Evolutionary conservation across 2,797 vertebrate species (phyloP).

Genomic region (Spizella passerina): DNA sequence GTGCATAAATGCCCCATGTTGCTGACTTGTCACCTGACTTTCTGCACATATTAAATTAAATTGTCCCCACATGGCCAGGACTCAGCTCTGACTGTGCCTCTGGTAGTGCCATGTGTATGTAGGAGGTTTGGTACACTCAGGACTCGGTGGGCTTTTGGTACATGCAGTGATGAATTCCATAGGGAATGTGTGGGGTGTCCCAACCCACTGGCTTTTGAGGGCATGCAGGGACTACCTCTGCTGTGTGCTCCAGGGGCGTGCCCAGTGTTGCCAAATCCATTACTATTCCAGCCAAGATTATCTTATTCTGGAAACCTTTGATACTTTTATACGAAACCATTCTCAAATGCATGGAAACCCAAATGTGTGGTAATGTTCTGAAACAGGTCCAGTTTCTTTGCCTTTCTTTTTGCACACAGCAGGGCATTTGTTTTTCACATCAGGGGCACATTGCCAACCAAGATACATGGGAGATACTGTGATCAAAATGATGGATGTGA

Average conservation of each 20-base stretch:
- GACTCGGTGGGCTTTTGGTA: background rate
- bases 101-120: fast-evolving
- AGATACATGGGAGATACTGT: background rate
- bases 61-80: background rate
- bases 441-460: background rate
- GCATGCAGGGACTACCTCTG: background rate
- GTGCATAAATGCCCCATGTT: background rate
- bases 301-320: background rate
- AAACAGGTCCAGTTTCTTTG: background rate
- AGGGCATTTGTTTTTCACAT: background rate
- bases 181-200: background rate
- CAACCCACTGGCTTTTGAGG: fast-evolving
- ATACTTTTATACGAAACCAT: background rate
- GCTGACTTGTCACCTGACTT: background rate
- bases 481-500: background rate
- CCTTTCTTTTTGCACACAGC: background rate
- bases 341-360: background rate
- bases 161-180: background rate
- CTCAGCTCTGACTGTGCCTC: background rate
- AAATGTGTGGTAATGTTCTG: background rate
- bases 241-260: background rate
- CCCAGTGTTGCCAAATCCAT: background rate
- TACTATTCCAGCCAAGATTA: background rate
- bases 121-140: background rate
- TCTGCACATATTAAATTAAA: background rate